Conservation (phyloP, 2,888 invertebrate genomes). For the Dione juno region DNA sequence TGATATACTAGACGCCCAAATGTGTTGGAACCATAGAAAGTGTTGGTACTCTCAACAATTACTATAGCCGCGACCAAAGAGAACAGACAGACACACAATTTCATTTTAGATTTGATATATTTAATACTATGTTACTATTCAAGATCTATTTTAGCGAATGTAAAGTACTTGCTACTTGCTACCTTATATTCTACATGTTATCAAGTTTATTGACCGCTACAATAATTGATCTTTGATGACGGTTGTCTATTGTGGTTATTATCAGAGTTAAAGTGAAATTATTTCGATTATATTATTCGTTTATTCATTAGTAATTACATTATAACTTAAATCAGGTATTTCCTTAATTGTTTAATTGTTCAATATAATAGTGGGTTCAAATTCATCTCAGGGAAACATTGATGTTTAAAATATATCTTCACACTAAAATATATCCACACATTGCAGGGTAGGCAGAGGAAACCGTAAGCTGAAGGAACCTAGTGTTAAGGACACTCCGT, state of each 20-base stretch:
- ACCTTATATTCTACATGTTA: slow-evolving; percentile 7
- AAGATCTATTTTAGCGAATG: background rate
- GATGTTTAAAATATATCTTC: no score
- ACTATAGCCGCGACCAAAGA: slow-evolving; percentile 51
- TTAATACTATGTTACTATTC: background rate
- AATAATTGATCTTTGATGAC: slow-evolving; percentile 12
- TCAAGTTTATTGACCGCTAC: background rate
- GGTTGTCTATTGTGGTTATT: slow-evolving; percentile 8
- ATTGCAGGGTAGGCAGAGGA: no score
- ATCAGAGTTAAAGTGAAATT: background rate
- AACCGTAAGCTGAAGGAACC: no score
- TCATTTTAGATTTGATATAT: slow-evolving; percentile 29
- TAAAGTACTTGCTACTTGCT: background rate
- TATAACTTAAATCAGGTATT: background rate
- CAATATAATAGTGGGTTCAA: no score
- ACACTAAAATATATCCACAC: no score
- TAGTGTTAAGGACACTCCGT: no score
- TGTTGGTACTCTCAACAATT: slow-evolving; percentile 59
- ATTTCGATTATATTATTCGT: background rate
- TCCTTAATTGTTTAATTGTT: no score
- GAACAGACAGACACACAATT: slow-evolving; percentile 18
- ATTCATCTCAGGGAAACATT: no score
- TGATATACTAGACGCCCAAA: slow-evolving; percentile 56
- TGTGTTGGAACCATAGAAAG: slow-evolving; percentile 65
- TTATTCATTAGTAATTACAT: background rate